Evolutionary conservation across 2,113 vertebrate genomes (phyloP), one percentile per base, ranked within the genome.

Genomic region (Crotalus horridus): DNA sequence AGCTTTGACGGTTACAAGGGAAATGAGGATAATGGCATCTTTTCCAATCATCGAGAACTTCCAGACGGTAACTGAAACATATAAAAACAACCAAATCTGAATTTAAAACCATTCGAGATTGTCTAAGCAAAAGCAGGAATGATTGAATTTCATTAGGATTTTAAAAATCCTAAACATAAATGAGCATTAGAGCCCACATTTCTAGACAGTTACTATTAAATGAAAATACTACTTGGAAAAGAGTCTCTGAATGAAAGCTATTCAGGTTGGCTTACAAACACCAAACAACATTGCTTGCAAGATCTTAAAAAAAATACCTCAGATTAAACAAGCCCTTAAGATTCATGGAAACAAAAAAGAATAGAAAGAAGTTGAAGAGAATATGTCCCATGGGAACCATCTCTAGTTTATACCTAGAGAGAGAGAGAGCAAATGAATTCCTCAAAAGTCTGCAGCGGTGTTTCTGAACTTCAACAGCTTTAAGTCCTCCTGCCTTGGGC

Each of bases 231-330:
- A 90, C 51, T n/a, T 53, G 17, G 51, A n/a, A 69, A 54, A 11
- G 1, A 13, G 29, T 10, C 13, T 39, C 21, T 4, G 6, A 4
- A 53, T 11, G 1, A 56, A 90, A 90, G 3, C 13, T 5, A 0
- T 0, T 24, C n/a, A 3, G 1, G 0, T 0, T 0, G 5, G 0
- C 0, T 0, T 20, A n/a, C 21, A 1, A 64, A n/a, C 13, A 69
- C 20, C 17, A 21, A 61, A 26, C 39, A 74, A 23, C 23, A 39
- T 23, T 3, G 20, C 1, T 87, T 20, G n/a, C 10, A 4, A 55
- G 53, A 88, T 26, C 51, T 88, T 53, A 9, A 51, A 43, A 54
- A n/a, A 55, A 48, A 23, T 17, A 1, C 9, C 13, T 48, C 53
- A 46, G 11, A 17, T 85, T 58, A 33, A 33, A 53, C 6, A 54